Evolutionary conservation across 2,888 invertebrate species (phyloP).

Genomic region (Microplitis deprimator): DNA sequence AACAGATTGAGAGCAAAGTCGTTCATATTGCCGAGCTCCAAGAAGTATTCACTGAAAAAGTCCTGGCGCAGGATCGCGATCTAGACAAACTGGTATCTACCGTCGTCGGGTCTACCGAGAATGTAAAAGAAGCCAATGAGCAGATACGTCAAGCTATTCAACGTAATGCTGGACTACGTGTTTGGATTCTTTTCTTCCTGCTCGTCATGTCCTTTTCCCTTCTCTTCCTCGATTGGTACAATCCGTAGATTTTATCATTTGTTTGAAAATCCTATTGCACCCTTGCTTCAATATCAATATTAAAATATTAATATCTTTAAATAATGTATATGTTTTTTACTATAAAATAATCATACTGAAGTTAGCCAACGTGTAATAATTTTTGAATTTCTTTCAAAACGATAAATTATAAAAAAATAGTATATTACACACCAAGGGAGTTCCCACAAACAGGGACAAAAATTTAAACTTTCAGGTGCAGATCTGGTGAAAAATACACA

Average conservation of each 20-base stretch:
- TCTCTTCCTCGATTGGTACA: constrained; percentile 98
- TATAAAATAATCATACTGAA: no score
- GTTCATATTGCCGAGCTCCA: constrained; percentile 96
- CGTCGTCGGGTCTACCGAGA: constrained; percentile 93
- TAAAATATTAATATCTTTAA: not conserved
- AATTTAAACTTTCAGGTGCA: no score
- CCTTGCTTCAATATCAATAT: not conserved
- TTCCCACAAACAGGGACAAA: no score
- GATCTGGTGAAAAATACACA: no score
- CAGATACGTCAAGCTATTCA: constrained; percentile 98
- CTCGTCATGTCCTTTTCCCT: constrained; percentile 96
- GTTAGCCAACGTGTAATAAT: no score
- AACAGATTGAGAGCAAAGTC: constrained; percentile 91
- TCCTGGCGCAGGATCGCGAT: constrained; percentile 93
- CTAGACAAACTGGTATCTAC: constrained; percentile 91
- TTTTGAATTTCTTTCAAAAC: no score
- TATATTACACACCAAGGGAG: no score
- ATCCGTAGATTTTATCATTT: constrained; percentile 76
- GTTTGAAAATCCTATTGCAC: not conserved
- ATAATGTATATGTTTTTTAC: constrained; percentile 27
- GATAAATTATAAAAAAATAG: no score
- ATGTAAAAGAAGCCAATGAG: constrained; percentile 96
- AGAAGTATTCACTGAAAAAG: constrained; percentile 96
- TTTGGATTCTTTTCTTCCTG: constrained; percentile 95
- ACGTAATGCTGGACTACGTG: constrained; percentile 94